phyloP scores from a whole-genome alignment of 2,113 vertebrate genomes.

The Onychorhynchus coronatus region DNA sequence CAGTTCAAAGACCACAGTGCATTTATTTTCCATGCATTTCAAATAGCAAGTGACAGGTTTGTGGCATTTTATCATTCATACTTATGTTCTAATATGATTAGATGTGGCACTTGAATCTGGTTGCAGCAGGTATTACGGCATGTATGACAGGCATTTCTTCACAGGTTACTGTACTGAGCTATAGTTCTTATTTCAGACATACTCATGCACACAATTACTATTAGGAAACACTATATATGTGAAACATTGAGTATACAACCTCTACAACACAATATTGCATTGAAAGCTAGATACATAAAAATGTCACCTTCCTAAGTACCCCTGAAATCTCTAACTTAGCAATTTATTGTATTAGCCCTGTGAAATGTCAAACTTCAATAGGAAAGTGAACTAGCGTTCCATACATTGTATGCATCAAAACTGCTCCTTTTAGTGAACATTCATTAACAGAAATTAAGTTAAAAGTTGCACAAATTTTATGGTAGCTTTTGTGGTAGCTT shows the following conservation, averaged over 20 bases:
- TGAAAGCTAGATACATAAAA: not conserved
- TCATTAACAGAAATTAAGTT: not conserved
- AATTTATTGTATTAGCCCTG: not conserved
- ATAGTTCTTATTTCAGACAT: not conserved
- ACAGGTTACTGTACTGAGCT: not conserved
- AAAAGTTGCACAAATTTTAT: not conserved
- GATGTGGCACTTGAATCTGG: not conserved
- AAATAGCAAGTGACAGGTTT: slow-evolving; percentile 1
- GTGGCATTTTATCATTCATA: not conserved
- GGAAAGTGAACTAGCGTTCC: not conserved
- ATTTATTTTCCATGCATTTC: not conserved
- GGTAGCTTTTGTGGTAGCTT: not conserved
- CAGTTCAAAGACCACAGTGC: not conserved
- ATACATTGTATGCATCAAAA: not conserved
- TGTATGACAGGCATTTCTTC: not conserved
- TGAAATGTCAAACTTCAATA: not conserved
- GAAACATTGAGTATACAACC: not conserved
- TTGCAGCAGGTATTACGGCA: not conserved
- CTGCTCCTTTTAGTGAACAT: not conserved
- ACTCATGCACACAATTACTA: not conserved
- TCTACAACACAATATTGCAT: not conserved
- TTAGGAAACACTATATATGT: not conserved
- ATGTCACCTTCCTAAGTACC: not conserved
- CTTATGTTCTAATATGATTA: not conserved
- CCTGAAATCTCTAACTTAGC: not conserved